Conservation (phyloP, 1,140 invertebrate genomes). For the Cheumatopsyche charites region DNA sequence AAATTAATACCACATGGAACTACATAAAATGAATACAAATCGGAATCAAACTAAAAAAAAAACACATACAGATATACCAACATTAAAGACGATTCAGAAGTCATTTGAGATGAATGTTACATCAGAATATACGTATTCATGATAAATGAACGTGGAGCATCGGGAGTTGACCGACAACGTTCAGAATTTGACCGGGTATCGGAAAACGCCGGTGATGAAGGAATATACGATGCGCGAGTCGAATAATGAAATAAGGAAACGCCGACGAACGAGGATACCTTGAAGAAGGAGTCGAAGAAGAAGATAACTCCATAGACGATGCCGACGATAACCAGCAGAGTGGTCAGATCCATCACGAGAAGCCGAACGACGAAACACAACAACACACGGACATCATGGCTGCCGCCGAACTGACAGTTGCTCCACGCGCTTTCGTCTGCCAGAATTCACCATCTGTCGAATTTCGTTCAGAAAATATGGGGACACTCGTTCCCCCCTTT, state of each 20-base stretch:
- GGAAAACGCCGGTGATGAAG: background rate
- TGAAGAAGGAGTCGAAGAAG: slow-evolving; percentile 48
- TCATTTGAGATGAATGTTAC: too few relatives aligned
- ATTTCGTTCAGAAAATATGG: background rate
- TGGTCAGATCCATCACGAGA: slow-evolving; percentile 43
- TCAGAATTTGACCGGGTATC: too few relatives aligned
- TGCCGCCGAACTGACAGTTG: background rate
- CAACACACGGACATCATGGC: background rate
- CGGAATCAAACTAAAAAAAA: too few relatives aligned
- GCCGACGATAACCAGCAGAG: slow-evolving; percentile 42
- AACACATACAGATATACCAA: too few relatives aligned
- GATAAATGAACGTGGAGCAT: too few relatives aligned
- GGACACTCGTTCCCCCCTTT: background rate
- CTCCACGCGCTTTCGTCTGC: background rate
- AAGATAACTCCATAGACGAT: slow-evolving; percentile 45
- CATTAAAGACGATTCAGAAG: too few relatives aligned
- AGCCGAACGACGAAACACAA: background rate
- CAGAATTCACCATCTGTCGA: too few relatives aligned
- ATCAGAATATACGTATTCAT: too few relatives aligned
- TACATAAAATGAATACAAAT: too few relatives aligned
- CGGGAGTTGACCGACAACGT: too few relatives aligned
- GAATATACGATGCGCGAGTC: slow-evolving; percentile 7
- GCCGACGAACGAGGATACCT: slow-evolving; percentile 26
- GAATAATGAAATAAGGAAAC: background rate
- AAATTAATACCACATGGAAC: too few relatives aligned